A percentile compares a stretch with the other conserved stretches of the same genome.
phyloP scores from a whole-genome alignment of 2,797 vertebrate genomes.

The Pangasius larnaudii region DNA sequence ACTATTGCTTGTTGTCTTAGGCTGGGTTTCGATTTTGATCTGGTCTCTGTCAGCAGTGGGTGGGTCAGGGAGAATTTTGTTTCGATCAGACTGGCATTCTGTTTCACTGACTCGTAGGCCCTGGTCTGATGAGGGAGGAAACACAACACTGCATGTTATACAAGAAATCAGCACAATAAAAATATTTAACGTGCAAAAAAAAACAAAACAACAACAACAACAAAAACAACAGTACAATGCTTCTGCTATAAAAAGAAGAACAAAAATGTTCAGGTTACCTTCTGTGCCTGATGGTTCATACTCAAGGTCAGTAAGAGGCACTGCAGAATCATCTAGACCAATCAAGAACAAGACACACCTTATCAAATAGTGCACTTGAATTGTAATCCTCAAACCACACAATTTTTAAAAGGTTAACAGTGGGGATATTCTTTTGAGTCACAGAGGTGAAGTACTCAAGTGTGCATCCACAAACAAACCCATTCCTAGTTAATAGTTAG shows the following conservation, averaged over 20 bases:
- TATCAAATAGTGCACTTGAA: neutral
- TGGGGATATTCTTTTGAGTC: neutral
- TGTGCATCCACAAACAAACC: neutral
- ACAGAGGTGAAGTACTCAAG: neutral
- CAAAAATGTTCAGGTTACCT: slow-evolving; percentile 60
- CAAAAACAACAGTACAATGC: neutral
- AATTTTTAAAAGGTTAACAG: neutral
- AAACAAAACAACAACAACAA: neutral
- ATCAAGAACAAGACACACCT: neutral
- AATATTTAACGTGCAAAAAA: neutral
- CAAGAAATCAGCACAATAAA: neutral
- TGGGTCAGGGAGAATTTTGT: slow-evolving; percentile 15
- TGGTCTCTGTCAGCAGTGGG: slow-evolving; percentile 14
- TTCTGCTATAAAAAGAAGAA: neutral
- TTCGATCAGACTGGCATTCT: slow-evolving; percentile 20
- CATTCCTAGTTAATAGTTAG: neutral
- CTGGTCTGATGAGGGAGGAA: slow-evolving; percentile 27
- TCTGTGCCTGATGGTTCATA: slow-evolving; percentile 65
- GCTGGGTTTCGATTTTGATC: slow-evolving; percentile 51
- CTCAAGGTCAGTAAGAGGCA: slow-evolving; percentile 69
- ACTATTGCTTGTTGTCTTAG: slow-evolving; percentile 12
- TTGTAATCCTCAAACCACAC: neutral
- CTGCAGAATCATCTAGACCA: slow-evolving; percentile 65
- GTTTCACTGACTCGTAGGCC: slow-evolving; percentile 19
- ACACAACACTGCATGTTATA: neutral